Evolutionary conservation across 2,113 vertebrate genomes (phyloP).

Genomic region (Neodon shergylaensis): DNA sequence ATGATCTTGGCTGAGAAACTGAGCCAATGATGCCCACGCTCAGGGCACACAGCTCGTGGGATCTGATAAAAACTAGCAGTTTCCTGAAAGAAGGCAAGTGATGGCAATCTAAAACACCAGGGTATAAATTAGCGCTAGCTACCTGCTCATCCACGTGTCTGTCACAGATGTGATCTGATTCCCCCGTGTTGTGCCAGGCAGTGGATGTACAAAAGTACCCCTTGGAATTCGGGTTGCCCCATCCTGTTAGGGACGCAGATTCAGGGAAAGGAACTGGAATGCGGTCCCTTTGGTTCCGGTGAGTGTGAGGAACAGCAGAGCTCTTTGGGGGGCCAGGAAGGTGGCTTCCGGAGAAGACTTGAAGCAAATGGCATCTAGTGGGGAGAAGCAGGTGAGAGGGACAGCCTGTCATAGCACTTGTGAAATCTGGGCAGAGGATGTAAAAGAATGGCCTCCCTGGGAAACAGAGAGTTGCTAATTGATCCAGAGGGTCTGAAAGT

Average conservation of each 20-base stretch:
- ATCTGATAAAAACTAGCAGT: neutral
- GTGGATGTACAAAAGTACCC: accelerated
- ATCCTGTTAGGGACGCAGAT: neutral
- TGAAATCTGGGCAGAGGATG: neutral
- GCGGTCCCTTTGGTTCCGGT: neutral
- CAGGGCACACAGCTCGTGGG: too few species aligned
- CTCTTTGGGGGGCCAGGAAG: neutral
- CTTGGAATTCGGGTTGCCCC: neutral
- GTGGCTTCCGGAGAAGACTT: neutral
- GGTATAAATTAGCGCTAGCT: neutral
- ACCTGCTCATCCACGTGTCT: neutral
- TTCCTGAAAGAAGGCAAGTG: neutral
- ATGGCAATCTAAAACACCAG: neutral
- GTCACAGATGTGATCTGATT: neutral
- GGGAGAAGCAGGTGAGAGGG: neutral
- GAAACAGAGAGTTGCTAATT: too few species aligned
- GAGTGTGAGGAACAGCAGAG: neutral
- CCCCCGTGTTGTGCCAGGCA: neutral
- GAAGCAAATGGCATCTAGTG: neutral
- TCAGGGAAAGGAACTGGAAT: neutral
- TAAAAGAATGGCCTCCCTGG: neutral
- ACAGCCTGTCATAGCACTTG: neutral
- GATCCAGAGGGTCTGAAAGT: accelerated
- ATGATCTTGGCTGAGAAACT: neutral
- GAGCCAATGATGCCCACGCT: neutral